Percentiles rank a stretch among this genome's conserved stretches.
Conservation (phyloP, 2,797 vertebrate genomes). For the Eidolon dupreanum region DNA sequence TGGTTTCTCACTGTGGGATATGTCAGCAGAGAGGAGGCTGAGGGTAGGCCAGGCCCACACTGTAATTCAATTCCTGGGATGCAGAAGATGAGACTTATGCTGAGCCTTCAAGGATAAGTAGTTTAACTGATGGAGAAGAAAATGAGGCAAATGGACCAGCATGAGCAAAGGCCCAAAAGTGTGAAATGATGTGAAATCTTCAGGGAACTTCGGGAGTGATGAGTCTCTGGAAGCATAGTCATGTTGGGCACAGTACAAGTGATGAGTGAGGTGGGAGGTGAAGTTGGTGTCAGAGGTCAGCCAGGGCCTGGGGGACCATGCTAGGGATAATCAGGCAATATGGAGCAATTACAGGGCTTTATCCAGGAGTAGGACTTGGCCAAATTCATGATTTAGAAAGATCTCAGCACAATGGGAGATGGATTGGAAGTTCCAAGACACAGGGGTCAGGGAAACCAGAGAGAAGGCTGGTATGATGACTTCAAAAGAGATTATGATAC, state of each 20-base stretch:
- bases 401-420: not conserved
- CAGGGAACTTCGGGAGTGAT: not conserved
- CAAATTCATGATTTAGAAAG: not conserved
- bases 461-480: not conserved
- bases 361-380: not conserved
- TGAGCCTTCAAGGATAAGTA: not conserved
- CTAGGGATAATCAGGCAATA: not conserved
- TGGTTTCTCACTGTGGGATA: not conserved
- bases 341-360: not conserved
- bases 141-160: not conserved
- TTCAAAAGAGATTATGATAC: constrained; percentile 4
- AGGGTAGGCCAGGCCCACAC: not conserved
- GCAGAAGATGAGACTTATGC: not conserved
- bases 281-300: not conserved
- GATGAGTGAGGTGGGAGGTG: not conserved
- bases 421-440: not conserved
- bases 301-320: not conserved
- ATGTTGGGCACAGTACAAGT: not conserved
- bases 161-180: not conserved
- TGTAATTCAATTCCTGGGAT: not conserved
- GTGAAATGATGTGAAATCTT: not conserved
- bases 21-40: not conserved
- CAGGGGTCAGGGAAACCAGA: not conserved
- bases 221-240: not conserved
- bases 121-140: not conserved